These are phyloP conservation scores for Archilochus colubris DNA, from an alignment of 2,113 vertebrate genomes.

Conservation along the genomic window DNA sequence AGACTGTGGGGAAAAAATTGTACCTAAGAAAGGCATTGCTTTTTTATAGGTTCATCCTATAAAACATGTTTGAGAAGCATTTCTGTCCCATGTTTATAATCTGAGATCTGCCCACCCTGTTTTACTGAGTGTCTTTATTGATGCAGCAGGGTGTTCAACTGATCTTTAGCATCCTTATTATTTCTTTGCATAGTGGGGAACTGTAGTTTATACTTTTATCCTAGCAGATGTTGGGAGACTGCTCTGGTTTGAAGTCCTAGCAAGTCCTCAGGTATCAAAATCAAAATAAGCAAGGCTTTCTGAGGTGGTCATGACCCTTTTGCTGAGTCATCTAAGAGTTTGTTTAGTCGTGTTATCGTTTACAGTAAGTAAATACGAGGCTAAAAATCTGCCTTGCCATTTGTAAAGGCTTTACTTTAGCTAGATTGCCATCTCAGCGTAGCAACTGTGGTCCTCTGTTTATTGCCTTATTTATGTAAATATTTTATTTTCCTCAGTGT, in stretches of 20 bases:
- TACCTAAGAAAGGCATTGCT: background rate
- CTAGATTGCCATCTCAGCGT: background rate
- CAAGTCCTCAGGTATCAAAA: background rate
- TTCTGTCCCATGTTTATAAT: background rate
- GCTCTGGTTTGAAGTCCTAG: background rate
- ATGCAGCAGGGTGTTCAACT: background rate
- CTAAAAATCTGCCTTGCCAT: background rate
- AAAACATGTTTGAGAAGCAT: background rate
- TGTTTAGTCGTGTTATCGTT: constrained; percentile 9
- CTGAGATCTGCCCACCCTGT: background rate
- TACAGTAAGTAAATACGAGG: background rate
- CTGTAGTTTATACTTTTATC: background rate
- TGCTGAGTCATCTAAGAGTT: background rate
- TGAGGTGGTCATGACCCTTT: background rate
- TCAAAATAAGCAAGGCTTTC: background rate
- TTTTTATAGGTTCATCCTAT: background rate
- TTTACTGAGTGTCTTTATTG: background rate
- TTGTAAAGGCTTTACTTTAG: constrained; percentile 11
- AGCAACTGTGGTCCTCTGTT: background rate
- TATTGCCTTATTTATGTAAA: constrained; percentile 11
- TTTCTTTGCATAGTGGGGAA: background rate
- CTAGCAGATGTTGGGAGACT: background rate
- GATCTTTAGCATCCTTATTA: background rate
- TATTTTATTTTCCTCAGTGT: constrained; percentile 14
- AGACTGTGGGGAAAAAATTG: background rate